These are phyloP conservation scores for Andricus curvator DNA, from an alignment of 2,888 invertebrate species.

Conservation along the genomic window DNA sequence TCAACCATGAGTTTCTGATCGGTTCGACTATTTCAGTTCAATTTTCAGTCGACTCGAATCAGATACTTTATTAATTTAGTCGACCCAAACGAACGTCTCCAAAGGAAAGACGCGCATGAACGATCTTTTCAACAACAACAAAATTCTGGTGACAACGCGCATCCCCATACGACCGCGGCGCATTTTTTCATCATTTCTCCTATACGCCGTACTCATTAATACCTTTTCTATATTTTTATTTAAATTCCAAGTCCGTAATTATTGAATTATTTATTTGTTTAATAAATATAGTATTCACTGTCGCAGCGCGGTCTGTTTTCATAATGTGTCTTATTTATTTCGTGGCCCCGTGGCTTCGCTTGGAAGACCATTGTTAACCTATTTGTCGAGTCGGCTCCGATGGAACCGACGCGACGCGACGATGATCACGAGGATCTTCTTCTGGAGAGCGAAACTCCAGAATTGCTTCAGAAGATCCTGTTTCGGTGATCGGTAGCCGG, in stretches of 20 bases:
- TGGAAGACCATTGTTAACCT: constrained; percentile 51
- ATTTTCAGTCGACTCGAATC: neutral
- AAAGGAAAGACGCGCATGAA: neutral
- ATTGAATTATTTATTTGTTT: constrained; percentile 15
- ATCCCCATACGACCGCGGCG: constrained; percentile 27
- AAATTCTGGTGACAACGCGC: neutral
- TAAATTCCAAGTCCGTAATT: constrained; percentile 26
- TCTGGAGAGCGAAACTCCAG: constrained; percentile 29
- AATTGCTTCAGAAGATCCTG: constrained; percentile 27
- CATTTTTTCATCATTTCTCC: neutral
- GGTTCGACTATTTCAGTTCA: neutral
- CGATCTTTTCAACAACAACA: too few relatives aligned
- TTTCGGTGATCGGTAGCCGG: neutral
- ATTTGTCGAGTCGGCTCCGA: constrained; percentile 39
- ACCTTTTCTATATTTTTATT: neutral
- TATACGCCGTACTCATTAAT: neutral
- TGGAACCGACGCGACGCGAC: constrained; percentile 46
- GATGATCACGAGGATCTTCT: constrained; percentile 46
- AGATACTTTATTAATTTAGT: constrained; percentile 12
- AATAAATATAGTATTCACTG: constrained; percentile 30
- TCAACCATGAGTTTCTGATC: neutral
- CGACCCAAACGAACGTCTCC: constrained; percentile 13
- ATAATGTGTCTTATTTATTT: constrained; percentile 43
- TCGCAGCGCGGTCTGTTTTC: constrained; percentile 42
- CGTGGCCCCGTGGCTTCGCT: constrained; percentile 49